Evolutionary conservation across 2,797 vertebrate species (phyloP), one percentile per base, ranked within the genome.

Genomic region (Pangasius sanitwongsei): DNA sequence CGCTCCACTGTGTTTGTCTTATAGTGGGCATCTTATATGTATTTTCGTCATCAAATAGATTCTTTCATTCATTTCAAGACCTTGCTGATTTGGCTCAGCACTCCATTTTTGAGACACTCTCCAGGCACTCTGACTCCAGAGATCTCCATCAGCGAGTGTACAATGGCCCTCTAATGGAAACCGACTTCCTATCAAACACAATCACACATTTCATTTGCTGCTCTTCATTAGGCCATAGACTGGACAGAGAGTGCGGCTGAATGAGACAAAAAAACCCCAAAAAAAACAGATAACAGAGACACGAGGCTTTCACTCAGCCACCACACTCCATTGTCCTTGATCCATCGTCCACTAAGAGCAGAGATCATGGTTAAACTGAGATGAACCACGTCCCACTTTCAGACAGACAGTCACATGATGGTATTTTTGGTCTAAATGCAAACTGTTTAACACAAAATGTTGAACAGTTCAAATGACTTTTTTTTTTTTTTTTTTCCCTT

Each of bases 191-290:
- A 88, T 89, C 84, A 88, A 87, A 87, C 86, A 74, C 86, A 87
- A 90, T 87, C 86, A 89, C 55, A 78, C 83, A 86, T 87, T 90
- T 85, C 88, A 89, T 89, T 89, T 89, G 85, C 88, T 89, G 67
- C 78, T 86, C 88, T 89, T 87, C 86, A 89, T 89, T 89, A 89
- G 81, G 74, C 50, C 81, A 77, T 87, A 61, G 37, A 84, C 81
- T 69, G 81, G 63, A 61, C 61, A 87, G 53, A 69, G 75, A 87
- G 83, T 37, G 57, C 31, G 69, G 44, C 59, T 77, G 77, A 69
- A 74, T 88, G 81, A 63, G 25, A 83, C 55, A 80, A 87, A 65
- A 44, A 44, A 41, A 41, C 2, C 1, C 1, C 0, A 65, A 87
- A n/a, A 81, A 41, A 67, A 15, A 55, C 69, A 74, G 78, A 89